Conservation (phyloP, 2,888 invertebrate genomes). For the Eucera pruinosa region DNA sequence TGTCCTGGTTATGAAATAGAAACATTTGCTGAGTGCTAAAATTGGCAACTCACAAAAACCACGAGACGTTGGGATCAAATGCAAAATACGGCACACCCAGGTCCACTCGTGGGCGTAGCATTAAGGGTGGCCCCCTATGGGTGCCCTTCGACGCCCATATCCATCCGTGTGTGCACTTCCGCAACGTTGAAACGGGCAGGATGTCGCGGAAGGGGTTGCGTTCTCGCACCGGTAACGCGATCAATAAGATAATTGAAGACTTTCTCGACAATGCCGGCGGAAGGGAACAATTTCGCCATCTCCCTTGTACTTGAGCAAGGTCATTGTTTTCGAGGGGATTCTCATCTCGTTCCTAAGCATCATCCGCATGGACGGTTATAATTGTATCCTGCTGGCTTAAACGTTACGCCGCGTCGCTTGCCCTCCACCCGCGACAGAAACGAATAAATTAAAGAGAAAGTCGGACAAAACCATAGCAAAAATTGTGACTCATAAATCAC, state of each 20-base stretch:
- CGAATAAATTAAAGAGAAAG: constrained; percentile 26
- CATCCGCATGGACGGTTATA: constrained; percentile 43
- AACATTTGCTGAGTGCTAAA: too few species aligned
- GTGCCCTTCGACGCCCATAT: constrained; percentile 15
- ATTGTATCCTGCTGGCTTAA: constrained; percentile 46
- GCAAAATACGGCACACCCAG: constrained; percentile 3
- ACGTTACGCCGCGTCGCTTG: background rate
- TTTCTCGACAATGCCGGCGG: constrained; percentile 76
- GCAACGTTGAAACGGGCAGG: constrained; percentile 48
- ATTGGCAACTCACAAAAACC: too few species aligned
- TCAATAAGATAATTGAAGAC: constrained; percentile 80
- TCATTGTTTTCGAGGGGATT: constrained; percentile 68
- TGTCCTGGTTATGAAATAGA: too few species aligned
- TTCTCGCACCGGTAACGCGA: constrained; percentile 70
- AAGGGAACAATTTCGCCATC: constrained; percentile 75
- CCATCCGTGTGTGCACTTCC: constrained; percentile 36
- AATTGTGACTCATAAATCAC: constrained; percentile 27
- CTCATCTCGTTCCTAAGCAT: constrained; percentile 54
- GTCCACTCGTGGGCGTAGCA: background rate
- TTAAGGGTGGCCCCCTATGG: constrained; percentile 45
- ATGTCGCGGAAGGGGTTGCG: constrained; percentile 69
- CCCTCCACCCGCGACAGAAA: background rate
- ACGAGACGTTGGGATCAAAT: background rate
- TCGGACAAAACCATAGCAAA: background rate
- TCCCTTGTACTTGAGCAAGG: constrained; percentile 63